Base-by-base conservation (phyloP, 2,797 vertebrate genomes). In the Poeciliopsis infans region DNA sequence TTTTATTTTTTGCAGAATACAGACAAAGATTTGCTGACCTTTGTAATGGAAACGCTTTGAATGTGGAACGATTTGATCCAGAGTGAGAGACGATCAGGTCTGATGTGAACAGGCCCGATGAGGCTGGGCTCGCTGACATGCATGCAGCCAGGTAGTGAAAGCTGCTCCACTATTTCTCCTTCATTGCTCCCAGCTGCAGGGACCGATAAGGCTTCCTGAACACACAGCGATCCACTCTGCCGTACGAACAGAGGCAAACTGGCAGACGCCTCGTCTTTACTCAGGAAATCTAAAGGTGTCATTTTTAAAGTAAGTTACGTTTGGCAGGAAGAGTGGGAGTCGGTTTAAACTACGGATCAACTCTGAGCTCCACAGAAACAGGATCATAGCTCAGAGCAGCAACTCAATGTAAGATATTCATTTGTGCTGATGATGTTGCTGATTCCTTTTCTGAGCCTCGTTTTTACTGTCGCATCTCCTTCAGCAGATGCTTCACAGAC, bases 171-270 rank as follows among this genome's bases (percentile, higher is more conserved):
- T 85, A 85, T 91, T 91, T 89, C 90, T 91, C 84, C 89, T 88
- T 89, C 83, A 82, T 81, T 82, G 85, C 88, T 82, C 87, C 90
- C 89, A 92, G 93, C 92, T 93, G 91, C 93, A 88, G 82, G 55
- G 88, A 74, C 82, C 87, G 93, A 94, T 94, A 93, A 93, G 89
- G 80, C 86, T 89, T 83, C 76, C 85, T 53, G 83, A 84, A 83
- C 82, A 64, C 84, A 86, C 81, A 68, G 74, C 82, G 89, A 91
- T 91, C 86, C 88, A 83, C 82, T 88, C 84, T 47, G 86, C 85
- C 81, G 79, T 83, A 89, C 85, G 89, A 87, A 89, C 82, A 79
- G 81, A 81, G 78, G 78, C 28, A 68, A 83, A 83, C 79, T 75
- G 77, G 83, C 86, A 78, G 88, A 72, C 86, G 73, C 75, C 86